Percentiles rank a stretch among this genome's conserved stretches.
phyloP scores from a whole-genome alignment of 2,888 invertebrate genomes.

The Neoascia interrupta region DNA sequence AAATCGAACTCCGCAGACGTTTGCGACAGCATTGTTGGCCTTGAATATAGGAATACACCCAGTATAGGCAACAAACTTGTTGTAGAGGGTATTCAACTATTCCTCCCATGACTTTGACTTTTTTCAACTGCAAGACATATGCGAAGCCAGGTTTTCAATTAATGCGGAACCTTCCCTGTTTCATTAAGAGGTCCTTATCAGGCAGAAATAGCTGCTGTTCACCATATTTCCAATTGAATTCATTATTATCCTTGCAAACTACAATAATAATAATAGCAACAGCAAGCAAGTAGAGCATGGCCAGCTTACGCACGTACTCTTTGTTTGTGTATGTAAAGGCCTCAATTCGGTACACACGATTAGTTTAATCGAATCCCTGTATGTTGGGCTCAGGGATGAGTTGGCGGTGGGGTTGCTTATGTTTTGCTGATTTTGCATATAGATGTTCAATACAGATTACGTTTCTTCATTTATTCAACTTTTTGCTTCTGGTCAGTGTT shows the following conservation, averaged over 20 bases:
- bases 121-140: too few relatives aligned
- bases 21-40: constrained; percentile 16
- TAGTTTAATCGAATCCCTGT: constrained; percentile 52
- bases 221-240: constrained; percentile 64
- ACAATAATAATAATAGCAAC: constrained; percentile 56
- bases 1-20: constrained; percentile 45
- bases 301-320: constrained; percentile 47
- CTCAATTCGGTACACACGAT: constrained; percentile 38
- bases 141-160: too few relatives aligned
- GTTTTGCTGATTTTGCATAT: constrained; percentile 50
- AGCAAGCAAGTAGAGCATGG: constrained; percentile 56
- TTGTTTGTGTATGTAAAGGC: not conserved
- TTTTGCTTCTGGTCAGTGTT: constrained; percentile 6
- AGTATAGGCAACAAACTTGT: constrained; percentile 9
- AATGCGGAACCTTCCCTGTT: too few relatives aligned
- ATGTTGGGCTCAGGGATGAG: not conserved
- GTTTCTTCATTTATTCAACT: constrained; percentile 26
- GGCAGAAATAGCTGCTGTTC: too few relatives aligned
- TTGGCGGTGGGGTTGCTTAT: not conserved
- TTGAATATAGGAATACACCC: too few relatives aligned
- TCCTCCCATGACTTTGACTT: too few relatives aligned
- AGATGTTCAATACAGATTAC: constrained; percentile 41
- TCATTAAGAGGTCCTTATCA: too few relatives aligned
- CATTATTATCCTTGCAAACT: constrained; percentile 44
- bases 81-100: too few relatives aligned